Base-by-base conservation (phyloP, 2,113 vertebrate genomes). In the Cariama cristata region DNA sequence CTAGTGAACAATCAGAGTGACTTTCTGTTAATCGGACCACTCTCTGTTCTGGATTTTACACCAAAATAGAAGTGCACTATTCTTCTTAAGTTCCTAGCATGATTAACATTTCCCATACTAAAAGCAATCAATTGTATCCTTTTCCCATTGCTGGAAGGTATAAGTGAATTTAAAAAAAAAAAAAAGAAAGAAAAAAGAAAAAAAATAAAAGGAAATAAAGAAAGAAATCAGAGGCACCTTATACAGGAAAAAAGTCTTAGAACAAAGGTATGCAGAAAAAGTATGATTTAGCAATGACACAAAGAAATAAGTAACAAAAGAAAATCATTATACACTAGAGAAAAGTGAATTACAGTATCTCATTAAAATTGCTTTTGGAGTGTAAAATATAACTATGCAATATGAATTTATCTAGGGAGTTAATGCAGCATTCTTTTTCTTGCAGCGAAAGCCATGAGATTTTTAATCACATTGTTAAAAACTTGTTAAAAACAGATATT, bases 331-430 rank as follows among this genome's bases (percentile, higher is more conserved):
- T 24, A 73, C 42, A 28, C 63, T 49, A 59, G 33, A 87, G 77
- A 64, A 94, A 79, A 97, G 49, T 1, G 4, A 96, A 89, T 79
- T 74, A 69, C 20, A 75, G 42, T 27, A 75, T 38, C 52, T 42
- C 58, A 90, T 38, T 93, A 91, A 90, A 81, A 84, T 63, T 90
- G 44, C 38, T 91, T 82, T 86, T 64, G 28, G 64, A 81, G 53
- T 22, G 44, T 73, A 92, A 95, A 93, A 93, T 76, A 55, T 52
- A 79, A 96, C 94, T 80, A 80, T n/a, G 59, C 55, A 82, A 60
- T 23, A 83, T 13, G 44, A 95, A 91, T 86, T 91, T 95, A 67
- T 49, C 49, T 30, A 87, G 35, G 24, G 56, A 58, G 12, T 69
- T 94, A 28, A 77, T 20, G 32, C 35, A 66, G 22, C 24, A 8